Percentiles rank a stretch among this genome's conserved stretches.
These are phyloP conservation scores for Labeo catla DNA, from an alignment of 2,113 vertebrate species.

Conservation along the genomic window DNA sequence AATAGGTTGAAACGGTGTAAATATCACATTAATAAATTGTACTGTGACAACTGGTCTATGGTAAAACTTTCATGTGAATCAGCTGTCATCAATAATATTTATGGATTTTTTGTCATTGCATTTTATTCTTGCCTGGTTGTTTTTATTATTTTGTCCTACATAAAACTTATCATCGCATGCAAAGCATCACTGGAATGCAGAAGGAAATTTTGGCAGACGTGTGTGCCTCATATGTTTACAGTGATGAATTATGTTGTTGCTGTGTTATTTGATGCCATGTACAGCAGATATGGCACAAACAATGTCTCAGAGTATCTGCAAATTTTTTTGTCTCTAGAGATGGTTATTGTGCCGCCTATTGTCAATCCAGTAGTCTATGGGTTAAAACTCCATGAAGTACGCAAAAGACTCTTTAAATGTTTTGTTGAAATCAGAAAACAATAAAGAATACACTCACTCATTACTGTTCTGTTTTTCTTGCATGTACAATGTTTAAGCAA, in stretches of 20 bases:
- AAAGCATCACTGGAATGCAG: slow-evolving; percentile 13
- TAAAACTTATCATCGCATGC: slow-evolving; percentile 25
- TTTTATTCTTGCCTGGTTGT: background rate
- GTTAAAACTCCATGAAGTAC: slow-evolving; percentile 41
- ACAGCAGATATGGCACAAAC: slow-evolving; percentile 30
- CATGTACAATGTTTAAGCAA: background rate
- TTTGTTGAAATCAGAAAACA: too few relatives aligned
- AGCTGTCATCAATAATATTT: background rate
- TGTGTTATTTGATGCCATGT: slow-evolving; percentile 47
- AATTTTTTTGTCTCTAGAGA: slow-evolving; percentile 33
- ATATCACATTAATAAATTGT: slow-evolving; percentile 36
- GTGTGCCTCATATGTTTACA: slow-evolving; percentile 36
- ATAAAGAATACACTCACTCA: background rate
- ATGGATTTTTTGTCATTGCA: slow-evolving; percentile 21
- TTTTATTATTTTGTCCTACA: slow-evolving; percentile 44
- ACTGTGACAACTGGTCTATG: slow-evolving; percentile 49
- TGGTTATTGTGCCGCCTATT: slow-evolving; percentile 45
- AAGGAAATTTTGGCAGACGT: background rate
- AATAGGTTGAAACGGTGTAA: slow-evolving; percentile 14
- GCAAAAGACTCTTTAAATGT: background rate
- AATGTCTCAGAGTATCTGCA: background rate
- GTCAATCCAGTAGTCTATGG: slow-evolving; percentile 49
- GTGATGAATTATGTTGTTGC: slow-evolving; percentile 40
- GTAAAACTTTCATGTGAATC: slow-evolving; percentile 43
- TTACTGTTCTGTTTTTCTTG: too few relatives aligned